phyloP scores from a whole-genome alignment of 2,888 invertebrate species.

The Torymus auratus region DNA sequence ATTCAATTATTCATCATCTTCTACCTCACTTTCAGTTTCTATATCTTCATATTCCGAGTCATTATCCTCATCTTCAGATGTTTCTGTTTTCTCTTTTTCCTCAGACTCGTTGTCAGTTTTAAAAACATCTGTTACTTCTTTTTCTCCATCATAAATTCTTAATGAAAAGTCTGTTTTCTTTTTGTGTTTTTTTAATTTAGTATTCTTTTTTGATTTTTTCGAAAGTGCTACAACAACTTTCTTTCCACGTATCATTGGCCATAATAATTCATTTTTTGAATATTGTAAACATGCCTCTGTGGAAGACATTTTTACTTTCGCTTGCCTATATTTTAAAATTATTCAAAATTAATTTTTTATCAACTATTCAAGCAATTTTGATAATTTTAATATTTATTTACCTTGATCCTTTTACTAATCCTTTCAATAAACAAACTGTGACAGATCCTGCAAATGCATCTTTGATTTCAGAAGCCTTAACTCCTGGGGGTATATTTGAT shows the following conservation, averaged over 20 bases:
- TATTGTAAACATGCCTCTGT: constrained; percentile 29
- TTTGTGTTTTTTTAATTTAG: constrained; percentile 9
- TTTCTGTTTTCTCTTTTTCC: not conserved
- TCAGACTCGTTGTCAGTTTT: not conserved
- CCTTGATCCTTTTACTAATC: constrained; percentile 50
- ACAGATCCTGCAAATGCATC: constrained; percentile 64
- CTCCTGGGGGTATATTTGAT: constrained; percentile 66
- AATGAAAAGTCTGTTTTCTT: constrained; percentile 18
- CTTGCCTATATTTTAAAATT: constrained; percentile 40
- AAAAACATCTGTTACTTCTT: constrained; percentile 2
- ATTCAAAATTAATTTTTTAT: constrained; percentile 6
- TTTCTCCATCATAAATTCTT: constrained; percentile 31
- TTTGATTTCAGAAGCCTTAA: constrained; percentile 63
- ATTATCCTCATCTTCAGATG: constrained; percentile 11
- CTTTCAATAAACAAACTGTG: constrained; percentile 63
- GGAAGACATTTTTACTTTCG: constrained; percentile 48
- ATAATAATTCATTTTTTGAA: constrained; percentile 60
- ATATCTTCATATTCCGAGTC: constrained; percentile 21
- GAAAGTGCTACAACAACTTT: constrained; percentile 56
- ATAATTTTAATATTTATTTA: constrained; percentile 42
- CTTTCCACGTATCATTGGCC: constrained; percentile 63
- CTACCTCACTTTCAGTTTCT: constrained; percentile 13
- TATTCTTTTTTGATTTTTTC: constrained; percentile 36
- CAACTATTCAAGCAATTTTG: constrained; percentile 26
- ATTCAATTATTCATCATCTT: not conserved